phyloP scores from a whole-genome alignment of 92 coral and sea anemone genomes.

The Phenganax subtilis region DNA sequence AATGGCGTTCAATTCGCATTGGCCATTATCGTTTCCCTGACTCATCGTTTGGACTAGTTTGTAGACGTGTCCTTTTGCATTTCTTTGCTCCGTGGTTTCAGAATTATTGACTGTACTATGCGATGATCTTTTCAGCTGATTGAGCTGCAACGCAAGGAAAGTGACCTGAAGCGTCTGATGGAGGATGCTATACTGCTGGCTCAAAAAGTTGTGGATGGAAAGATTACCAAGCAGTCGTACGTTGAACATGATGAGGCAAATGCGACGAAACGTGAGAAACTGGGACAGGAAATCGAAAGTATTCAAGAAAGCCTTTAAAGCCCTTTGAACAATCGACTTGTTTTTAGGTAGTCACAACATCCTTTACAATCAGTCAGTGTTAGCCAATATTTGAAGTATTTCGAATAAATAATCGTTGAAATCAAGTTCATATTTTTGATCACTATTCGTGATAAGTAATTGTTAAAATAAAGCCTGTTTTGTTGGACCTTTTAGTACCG shows the following conservation, averaged over 20 bases:
- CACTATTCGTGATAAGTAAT: too few relatives aligned
- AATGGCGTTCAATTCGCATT: too few relatives aligned
- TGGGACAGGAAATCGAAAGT: conserved; percentile 77
- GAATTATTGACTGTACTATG: not conserved
- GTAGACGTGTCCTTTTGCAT: not conserved
- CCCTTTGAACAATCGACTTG: not conserved
- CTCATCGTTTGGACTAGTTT: not conserved
- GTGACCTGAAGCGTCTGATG: conserved; percentile 74
- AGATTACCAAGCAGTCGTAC: conserved; percentile 79
- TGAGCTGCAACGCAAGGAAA: conserved; percentile 93
- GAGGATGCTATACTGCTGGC: conserved; percentile 88
- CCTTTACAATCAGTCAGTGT: not conserved
- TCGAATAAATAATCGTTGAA: conserved; percentile 1
- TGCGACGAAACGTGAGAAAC: conserved; percentile 78
- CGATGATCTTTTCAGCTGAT: conserved; percentile 49
- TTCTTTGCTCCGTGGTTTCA: too few relatives aligned
- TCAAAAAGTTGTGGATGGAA: conserved; percentile 85
- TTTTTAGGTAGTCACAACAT: conserved; percentile 10
- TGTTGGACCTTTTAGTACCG: too few relatives aligned
- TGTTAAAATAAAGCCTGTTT: too few relatives aligned
- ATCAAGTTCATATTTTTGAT: not conserved
- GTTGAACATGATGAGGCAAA: conserved; percentile 72
- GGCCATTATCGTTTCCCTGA: not conserved
- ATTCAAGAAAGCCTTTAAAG: conserved; percentile 43
- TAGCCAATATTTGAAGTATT: conserved; percentile 7